Conservation (phyloP, 1,140 invertebrate species). For the Caenorhabditis latens region DNA sequence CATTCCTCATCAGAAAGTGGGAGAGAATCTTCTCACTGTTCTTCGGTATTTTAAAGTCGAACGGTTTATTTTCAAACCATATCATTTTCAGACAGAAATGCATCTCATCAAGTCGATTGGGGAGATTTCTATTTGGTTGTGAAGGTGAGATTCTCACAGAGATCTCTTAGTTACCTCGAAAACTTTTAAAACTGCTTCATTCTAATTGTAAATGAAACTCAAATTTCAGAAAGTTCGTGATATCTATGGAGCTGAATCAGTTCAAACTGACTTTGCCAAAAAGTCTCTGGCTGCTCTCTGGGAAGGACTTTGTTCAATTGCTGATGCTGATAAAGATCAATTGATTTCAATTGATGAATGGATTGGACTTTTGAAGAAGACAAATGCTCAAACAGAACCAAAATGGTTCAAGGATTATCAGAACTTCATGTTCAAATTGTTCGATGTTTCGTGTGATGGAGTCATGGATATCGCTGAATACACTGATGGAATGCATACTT, state of each 20-base stretch:
- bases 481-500: slow-evolving; percentile 72
- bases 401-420: slow-evolving; percentile 73
- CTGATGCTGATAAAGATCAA: slow-evolving; percentile 71
- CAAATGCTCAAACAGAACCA: slow-evolving; percentile 63
- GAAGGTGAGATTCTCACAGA: slow-evolving; percentile 62
- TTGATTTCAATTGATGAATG: slow-evolving; percentile 74
- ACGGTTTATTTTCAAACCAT: background rate
- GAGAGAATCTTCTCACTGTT: slow-evolving; percentile 76
- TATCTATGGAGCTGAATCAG: slow-evolving; percentile 74
- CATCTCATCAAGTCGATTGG: slow-evolving; percentile 69
- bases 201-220: background rate
- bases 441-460: slow-evolving; percentile 73
- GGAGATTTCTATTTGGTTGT: slow-evolving; percentile 73
- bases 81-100: slow-evolving; percentile 70
- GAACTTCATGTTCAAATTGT: slow-evolving; percentile 75
- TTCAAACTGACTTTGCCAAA: slow-evolving; percentile 69
- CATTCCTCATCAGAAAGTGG: slow-evolving; percentile 73
- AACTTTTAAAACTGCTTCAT: background rate
- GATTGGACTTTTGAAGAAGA: slow-evolving; percentile 68
- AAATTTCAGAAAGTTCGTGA: slow-evolving; percentile 70
- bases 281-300: slow-evolving; percentile 72
- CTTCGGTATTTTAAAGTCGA: slow-evolving; percentile 66
- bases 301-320: slow-evolving; percentile 71
- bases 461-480: slow-evolving; percentile 73
- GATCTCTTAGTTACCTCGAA: no score